Evolutionary conservation across 2,888 invertebrate genomes (phyloP), one percentile per base, ranked within the genome.

Genomic region (Cactoblastis cactorum): DNA sequence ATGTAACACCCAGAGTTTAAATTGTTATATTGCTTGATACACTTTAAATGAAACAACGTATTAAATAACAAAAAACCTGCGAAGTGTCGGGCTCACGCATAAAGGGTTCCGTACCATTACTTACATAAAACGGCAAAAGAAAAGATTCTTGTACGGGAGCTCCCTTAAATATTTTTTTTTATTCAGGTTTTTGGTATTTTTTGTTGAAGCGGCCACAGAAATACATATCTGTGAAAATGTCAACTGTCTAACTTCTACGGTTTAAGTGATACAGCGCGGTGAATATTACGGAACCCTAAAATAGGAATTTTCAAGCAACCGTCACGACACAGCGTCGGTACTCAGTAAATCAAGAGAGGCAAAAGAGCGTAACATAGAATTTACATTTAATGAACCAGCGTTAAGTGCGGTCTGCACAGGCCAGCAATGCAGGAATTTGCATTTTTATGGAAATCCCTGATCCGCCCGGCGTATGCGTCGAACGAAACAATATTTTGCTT

Each of bases 351-450:
- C 9, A 37, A 34, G 34, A 48, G 47, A 38, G 47, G 37, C 37
- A 48, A 37, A 47, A 48, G 47, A 48, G 37, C 47, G 47, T 48
- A 48, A 48, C 37, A 37, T 37, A 48, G 22, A 49, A 49, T 49
- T 49, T 49, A 49, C 49, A 41, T 49, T 49, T 49, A 49, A 49
- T 49, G 41, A 49, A 41, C 41, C 28, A 33, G 22, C 19, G 22
- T 33, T 41, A 41, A 41, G 49, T 47, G 35, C 28, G 41, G 39
- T 41, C 33, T 41, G n/a, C 18, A 41, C 49, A 39, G 14, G 39
- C 41, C 22, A 32, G 49, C 49, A 41, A 39, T 49, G 34, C 49
- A 18, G 32, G n/a, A 14, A 49, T 49, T 49, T 49, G 41, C 49
- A 49, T 49, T 49, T 41, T 49, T 49, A 49, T 49, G 49, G 22